phyloP scores from a whole-genome alignment of 1,140 invertebrate genomes.

The Tyrophagus putrescentiae region DNA sequence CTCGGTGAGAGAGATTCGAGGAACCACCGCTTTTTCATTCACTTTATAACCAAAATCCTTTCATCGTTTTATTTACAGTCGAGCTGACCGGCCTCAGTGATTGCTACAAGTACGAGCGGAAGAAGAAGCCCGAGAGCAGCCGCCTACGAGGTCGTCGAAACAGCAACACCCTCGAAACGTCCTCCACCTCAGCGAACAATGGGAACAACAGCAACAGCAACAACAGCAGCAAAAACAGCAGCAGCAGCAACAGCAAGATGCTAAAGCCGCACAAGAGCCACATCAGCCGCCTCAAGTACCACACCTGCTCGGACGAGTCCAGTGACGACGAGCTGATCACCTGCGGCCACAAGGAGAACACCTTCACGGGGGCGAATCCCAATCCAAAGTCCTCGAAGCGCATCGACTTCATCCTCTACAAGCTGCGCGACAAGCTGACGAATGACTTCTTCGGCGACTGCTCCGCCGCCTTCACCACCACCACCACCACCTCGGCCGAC shows the following conservation, averaged over 20 bases:
- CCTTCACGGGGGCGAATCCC: slow-evolving; percentile 9
- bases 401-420: slow-evolving; percentile 24
- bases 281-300: neutral
- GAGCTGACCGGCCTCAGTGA: slow-evolving; percentile 16
- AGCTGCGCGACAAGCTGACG: slow-evolving; percentile 18
- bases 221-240: neutral
- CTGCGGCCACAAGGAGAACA: slow-evolving; percentile 21
- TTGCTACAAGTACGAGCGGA: slow-evolving; percentile 23
- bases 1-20: slow-evolving; percentile 14
- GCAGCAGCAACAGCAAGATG: neutral
- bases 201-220: neutral
- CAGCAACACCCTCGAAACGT: too few relatives aligned
- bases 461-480: too few relatives aligned
- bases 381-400: slow-evolving; percentile 18
- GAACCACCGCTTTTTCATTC: neutral
- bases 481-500: too few relatives aligned
- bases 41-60: neutral
- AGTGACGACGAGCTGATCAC: slow-evolving; percentile 22
- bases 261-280: neutral
- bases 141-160: slow-evolving; percentile 82
- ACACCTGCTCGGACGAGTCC: neutral
- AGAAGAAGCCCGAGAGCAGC: slow-evolving; percentile 38
- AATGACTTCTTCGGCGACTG: too few relatives aligned
- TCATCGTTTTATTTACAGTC: slow-evolving; percentile 1
- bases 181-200: too few relatives aligned